Percentiles rank a stretch among this genome's conserved stretches.
Conservation (phyloP, 2,797 vertebrate genomes). For the Acrocephalus scirpaceus region DNA sequence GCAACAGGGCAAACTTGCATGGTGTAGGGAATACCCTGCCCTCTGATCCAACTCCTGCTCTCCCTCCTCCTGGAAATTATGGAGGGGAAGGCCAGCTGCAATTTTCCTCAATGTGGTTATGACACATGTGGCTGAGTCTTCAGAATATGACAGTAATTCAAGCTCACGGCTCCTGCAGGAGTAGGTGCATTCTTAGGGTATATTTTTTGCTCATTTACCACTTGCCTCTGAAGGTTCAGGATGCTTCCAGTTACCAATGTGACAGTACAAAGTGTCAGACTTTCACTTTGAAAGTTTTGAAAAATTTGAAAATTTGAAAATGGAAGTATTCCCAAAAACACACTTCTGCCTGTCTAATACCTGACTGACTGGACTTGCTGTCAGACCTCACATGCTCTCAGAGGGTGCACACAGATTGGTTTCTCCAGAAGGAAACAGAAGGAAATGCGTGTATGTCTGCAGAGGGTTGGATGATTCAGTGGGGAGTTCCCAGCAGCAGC, state of each 20-base stretch:
- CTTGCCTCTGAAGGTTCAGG: neutral
- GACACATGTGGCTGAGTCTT: accelerated
- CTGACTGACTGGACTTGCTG: neutral
- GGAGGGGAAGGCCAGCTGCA: neutral
- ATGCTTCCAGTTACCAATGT: neutral
- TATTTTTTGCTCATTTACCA: neutral
- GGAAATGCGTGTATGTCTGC: neutral
- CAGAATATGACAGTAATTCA: neutral
- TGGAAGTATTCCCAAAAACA: neutral
- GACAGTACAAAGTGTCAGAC: neutral
- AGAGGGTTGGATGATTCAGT: slow-evolving; percentile 16
- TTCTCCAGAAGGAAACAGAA: neutral
- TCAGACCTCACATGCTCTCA: neutral
- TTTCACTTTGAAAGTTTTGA: neutral
- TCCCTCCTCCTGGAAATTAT: neutral
- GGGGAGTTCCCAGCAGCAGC: slow-evolving; percentile 14
- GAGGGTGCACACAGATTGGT: neutral
- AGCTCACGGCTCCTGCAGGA: neutral
- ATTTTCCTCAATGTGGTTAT: neutral
- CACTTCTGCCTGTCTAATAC: neutral
- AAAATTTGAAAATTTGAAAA: neutral
- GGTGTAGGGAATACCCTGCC: neutral
- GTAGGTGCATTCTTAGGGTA: neutral
- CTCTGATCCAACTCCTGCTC: neutral
- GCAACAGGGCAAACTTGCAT: neutral